Conservation (phyloP, 1,140 invertebrate species). For the Epicauta chinensis region DNA sequence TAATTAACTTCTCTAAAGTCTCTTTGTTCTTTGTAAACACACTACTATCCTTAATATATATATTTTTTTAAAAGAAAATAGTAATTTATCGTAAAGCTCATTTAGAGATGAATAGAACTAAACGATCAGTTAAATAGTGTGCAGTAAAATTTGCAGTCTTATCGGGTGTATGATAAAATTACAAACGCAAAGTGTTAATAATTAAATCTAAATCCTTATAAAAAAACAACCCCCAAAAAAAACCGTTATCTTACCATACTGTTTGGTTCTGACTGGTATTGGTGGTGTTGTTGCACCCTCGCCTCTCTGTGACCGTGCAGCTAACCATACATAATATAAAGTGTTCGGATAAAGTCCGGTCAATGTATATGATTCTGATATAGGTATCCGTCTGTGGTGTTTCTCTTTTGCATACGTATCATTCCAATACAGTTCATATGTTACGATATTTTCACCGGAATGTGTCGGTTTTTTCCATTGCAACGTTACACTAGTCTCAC, state of each 20-base stretch:
- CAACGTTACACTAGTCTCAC: constrained; percentile 76
- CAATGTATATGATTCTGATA: constrained; percentile 79
- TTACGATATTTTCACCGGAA: constrained; percentile 85
- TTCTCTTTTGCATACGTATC: constrained; percentile 84
- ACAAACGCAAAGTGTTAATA: constrained; percentile 12
- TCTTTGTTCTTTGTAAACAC: no score
- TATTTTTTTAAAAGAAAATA: no score
- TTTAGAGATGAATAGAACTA: no score
- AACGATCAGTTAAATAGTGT: no score
- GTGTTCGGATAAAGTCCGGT: constrained; percentile 90
- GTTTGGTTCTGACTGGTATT: constrained; percentile 87
- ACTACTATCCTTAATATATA: no score
- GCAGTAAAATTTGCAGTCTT: no score
- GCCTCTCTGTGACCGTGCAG: constrained; percentile 82
- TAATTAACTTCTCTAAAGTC: no score
- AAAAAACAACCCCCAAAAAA: constrained; percentile 2
- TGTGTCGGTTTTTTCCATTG: constrained; percentile 86
- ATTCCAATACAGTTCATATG: constrained; percentile 96
- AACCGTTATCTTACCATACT: constrained; percentile 79
- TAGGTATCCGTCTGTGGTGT: constrained; percentile 66
- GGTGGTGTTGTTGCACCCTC: constrained; percentile 94
- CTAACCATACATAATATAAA: constrained; percentile 92
- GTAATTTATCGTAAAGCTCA: no score
- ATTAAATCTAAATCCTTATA: constrained; percentile 4
- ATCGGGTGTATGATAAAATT: not conserved